These are phyloP conservation scores for Drosophila kurseongensis DNA, from an alignment of 1,140 invertebrate genomes.

Conservation along the genomic window DNA sequence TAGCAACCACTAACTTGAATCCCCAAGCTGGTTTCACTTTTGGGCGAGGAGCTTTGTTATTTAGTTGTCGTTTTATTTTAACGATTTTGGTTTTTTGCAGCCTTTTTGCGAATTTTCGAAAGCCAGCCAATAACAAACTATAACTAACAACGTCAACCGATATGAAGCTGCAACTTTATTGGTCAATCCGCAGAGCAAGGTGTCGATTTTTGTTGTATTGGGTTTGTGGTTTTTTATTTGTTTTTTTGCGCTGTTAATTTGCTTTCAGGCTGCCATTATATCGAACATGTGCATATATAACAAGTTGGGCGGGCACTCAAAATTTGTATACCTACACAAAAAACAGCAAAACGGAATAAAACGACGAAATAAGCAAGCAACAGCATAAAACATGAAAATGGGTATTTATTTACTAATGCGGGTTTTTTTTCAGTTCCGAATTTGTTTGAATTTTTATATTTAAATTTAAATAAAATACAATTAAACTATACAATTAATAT, in stretches of 20 bases:
- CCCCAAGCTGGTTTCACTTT: slow-evolving; percentile 74
- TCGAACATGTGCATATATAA: slow-evolving; percentile 54
- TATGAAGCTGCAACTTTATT: slow-evolving; percentile 82
- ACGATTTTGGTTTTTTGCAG: slow-evolving; percentile 16
- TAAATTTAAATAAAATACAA: background rate
- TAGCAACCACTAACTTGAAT: slow-evolving; percentile 50
- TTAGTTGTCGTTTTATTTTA: slow-evolving; percentile 50
- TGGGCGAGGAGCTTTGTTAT: slow-evolving; percentile 66
- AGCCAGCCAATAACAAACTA: slow-evolving; percentile 78
- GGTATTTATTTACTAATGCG: background rate
- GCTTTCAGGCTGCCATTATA: slow-evolving; percentile 51
- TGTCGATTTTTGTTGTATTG: slow-evolving; percentile 42
- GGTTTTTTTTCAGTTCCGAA: too few relatives aligned
- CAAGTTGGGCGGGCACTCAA: slow-evolving; percentile 40
- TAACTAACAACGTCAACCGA: slow-evolving; percentile 79
- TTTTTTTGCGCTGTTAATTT: slow-evolving; percentile 22
- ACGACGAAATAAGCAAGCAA: slow-evolving; percentile 2
- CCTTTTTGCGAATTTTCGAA: slow-evolving; percentile 49
- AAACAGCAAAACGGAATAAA: slow-evolving; percentile 4
- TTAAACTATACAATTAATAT: background rate
- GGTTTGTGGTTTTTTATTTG: slow-evolving; percentile 24
- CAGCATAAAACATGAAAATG: slow-evolving; percentile 1
- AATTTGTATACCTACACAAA: background rate
- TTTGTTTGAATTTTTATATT: too few relatives aligned
- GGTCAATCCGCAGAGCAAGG: slow-evolving; percentile 65